Evolutionary conservation across 2,113 vertebrate species (phyloP), one percentile per base, ranked within the genome.

Genomic region (Thalassoma bifasciatum): DNA sequence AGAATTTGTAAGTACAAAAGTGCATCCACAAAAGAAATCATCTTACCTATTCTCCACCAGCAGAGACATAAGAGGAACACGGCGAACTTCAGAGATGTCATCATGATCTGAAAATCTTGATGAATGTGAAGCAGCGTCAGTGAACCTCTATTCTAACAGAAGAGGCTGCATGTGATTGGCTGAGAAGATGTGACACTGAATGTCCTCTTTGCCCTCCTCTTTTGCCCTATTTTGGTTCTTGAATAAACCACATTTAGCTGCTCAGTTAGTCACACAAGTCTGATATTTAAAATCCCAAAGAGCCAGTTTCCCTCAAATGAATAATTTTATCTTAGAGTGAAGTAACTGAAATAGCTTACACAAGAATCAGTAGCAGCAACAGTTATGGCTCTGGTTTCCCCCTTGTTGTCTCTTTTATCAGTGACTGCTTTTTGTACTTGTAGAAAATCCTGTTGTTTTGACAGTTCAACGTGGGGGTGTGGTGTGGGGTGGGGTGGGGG

Each of bases 131-230:
- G 38, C n/a, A 11, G n/a, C 16, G 26, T 6, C 0, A 26, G 1
- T 10, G 0, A 2, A 60, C 49, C 19, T 75, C 4, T 17, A 2
- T 44, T 63, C 22, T 58, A 21, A 67, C 38, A 75, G 37, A 60
- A 17, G 60, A 10, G 71, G 5, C 64, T 67, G 40, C 0, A 0
- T 79, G 42, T 85, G 75, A 83, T 83, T 83, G 81, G 81, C 59
- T 34, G 7, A 58, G 21, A 26, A 36, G 49, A 57, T 58, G 51
- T 44, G n/a, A n/a, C n/a, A n/a, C n/a, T n/a, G n/a, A n/a, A n/a
- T n/a, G n/a, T 46, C 38, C 66, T 13, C 38, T 53, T 47, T 0
- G 5, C 17, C 51, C 42, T 2, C 49, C 49, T 19, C 13, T 12
- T 38, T 37, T 68, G 49, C 22, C 24, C 19, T 16, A 7, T 2